Conservation (phyloP, 2,888 invertebrate genomes). For the Catocala nupta region DNA sequence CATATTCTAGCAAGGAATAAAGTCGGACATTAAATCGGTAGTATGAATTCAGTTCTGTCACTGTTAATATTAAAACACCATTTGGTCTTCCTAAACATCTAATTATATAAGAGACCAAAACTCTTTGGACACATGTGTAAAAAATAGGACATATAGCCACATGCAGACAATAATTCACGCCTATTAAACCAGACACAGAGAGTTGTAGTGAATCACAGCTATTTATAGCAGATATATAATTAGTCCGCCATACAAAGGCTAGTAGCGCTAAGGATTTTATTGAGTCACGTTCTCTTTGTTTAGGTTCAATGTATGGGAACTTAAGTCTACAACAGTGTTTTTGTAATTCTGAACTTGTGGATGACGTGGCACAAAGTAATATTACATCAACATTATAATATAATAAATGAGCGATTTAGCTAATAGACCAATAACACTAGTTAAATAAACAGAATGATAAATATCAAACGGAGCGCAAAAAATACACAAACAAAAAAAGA, state of each 20-base stretch:
- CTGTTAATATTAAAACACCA: conserved; percentile 2
- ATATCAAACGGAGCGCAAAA: conserved; percentile 1
- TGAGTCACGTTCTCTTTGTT: conserved; percentile 74
- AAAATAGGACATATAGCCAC: conserved; percentile 59
- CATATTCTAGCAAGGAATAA: background rate
- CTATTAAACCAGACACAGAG: conserved; percentile 61
- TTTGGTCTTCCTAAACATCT: conserved; percentile 19
- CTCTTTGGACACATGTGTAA: conserved; percentile 44
- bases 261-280: conserved; percentile 47
- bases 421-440: too few relatives aligned
- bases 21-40: background rate
- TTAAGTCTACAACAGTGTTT: background rate
- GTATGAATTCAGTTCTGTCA: background rate
- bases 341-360: background rate
- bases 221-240: conserved; percentile 75
- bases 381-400: background rate
- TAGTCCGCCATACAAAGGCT: conserved; percentile 77
- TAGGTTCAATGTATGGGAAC: conserved; percentile 24
- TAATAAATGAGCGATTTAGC: background rate
- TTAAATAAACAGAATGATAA: too few relatives aligned
- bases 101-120: conserved; percentile 35
- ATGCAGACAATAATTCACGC: conserved; percentile 64
- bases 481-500: conserved; percentile 2
- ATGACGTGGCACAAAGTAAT: background rate
- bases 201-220: conserved; percentile 78